Base-by-base conservation (phyloP, 2,113 vertebrate species). In the Apodemus speciosus region DNA sequence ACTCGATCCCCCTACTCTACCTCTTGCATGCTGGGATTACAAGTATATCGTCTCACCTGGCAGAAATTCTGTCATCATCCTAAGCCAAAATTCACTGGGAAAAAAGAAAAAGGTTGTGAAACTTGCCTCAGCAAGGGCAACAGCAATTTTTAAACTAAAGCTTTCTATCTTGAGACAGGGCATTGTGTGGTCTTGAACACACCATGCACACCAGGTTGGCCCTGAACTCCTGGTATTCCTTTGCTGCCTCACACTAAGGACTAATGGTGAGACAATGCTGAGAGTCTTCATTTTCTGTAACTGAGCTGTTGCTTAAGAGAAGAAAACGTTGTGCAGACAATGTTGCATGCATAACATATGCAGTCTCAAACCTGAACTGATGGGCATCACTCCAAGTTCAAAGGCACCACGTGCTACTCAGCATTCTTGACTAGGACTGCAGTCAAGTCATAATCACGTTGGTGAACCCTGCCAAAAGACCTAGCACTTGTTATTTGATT, bases 281-380 rank as follows among this genome's bases (percentile, higher is more conserved):
- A 56, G 68, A 16, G n/a, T 56, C 35, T 87, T 13, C 21, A 3
- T 40, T 71, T 71, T 87, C 49, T 27, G 38, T 71, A 72, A 20
- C 5, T 56, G 69, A 56, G 23, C 23, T 49, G 10, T 30, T 86
- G 15, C 40, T 2, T 30, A 53, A 53, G 1, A 38, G 64, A 51
- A 49, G 43, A 51, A 85, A 53, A 53, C 9, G 8, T 35, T 64
- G 40, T 13, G 16, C 27, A 84, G 60, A 14, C 20, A 84, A 64
- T 1, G 2, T 7, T 40, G n/a, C 21, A 15, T 25, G 9, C 20
- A 9, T 68, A 68, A 51, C 0, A 4, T 23, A 5, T 14, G 25
- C 10, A 23, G 43, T n/a, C 43, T 35, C 58, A 62, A 68, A 15
- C n/a, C 83, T 85, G 83, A n/a, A 20, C 20, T 23, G 32, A n/a